Base-by-base conservation (phyloP, 2,888 invertebrate species). In the Strigamia transsilvanica region DNA sequence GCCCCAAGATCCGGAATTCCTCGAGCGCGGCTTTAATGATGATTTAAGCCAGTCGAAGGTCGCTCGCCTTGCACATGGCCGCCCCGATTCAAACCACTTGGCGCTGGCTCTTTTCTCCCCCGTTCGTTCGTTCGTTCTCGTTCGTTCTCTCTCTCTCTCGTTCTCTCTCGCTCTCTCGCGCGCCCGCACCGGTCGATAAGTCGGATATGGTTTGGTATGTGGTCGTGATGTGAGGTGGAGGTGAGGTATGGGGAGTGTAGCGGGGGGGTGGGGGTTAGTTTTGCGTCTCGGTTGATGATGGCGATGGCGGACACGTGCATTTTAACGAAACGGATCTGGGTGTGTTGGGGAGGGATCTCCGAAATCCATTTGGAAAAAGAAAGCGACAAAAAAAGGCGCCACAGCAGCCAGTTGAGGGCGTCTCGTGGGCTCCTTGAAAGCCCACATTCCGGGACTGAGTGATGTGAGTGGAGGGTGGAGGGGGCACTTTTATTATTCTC, bases 21-120 rank as follows among this genome's bases (percentile, higher is more conserved):
- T 73, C 73, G 56, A 56, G 56, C 56, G 56, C 56, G 73, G 73
- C 73, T 73, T 73, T 73, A 73, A 73, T 73, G 73, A 73, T 73
- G 73, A 73, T 73, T 73, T 73, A 73, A 73, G 73, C 73, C 73
- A 73, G 73, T 73, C 73, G 73, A 73, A 73, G 73, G 73, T 73
- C 73, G 73, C 73, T 73, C 73, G 73, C 73, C 73, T 32, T 27
- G 73, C 73, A 73, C 73, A 73, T 73, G 73, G 73, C 73, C 73
- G 73, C 73, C 73, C 73, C 73, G 73, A 73, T 73, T 73, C 32
- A 73, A 73, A 32, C 73, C 73, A 73, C 73, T 73, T 73, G 73
- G 73, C 32, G 73, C n/a, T 73, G 27, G 61, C 21, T 61, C 13
- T 15, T 18, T 15, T n/a, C n/a, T n/a, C n/a, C n/a, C 56, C n/a